Conservation (phyloP, 2,113 vertebrate genomes). For the Anser cygnoides region DNA sequence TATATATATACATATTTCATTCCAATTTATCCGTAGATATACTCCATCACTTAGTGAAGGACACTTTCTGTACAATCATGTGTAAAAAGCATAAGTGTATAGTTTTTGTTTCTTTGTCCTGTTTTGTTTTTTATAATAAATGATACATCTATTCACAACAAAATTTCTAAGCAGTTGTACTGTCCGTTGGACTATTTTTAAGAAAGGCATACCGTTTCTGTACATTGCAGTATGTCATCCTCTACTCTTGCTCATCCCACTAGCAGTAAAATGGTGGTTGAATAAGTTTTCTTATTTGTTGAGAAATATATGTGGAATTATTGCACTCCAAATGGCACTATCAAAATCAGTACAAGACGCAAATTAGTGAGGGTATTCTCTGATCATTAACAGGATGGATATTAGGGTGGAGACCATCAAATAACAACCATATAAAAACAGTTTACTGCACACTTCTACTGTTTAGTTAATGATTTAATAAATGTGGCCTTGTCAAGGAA, state of each 20-base stretch:
- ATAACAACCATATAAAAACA: slow-evolving; percentile 45
- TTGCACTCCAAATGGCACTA: slow-evolving; percentile 20
- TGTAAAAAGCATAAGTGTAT: neutral
- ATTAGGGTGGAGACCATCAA: slow-evolving; percentile 47
- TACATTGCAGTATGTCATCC: neutral
- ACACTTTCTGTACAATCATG: neutral
- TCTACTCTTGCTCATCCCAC: slow-evolving; percentile 22
- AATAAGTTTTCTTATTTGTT: slow-evolving; percentile 57
- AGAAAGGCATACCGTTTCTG: neutral
- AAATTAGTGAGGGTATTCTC: slow-evolving; percentile 60
- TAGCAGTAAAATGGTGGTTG: slow-evolving; percentile 26
- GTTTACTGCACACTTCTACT: slow-evolving; percentile 45
- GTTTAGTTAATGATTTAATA: slow-evolving; percentile 53
- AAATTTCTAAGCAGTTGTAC: neutral
- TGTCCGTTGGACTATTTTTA: neutral
- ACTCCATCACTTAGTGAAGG: rapidly evolving
- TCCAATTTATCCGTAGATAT: neutral
- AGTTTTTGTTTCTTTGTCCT: neutral
- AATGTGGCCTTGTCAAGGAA: neutral
- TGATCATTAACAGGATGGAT: slow-evolving; percentile 54
- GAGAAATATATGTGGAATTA: slow-evolving; percentile 25
- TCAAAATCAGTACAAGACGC: slow-evolving; percentile 3
- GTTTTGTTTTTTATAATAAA: neutral
- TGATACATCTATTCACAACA: neutral
- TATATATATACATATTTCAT: neutral